phyloP scores from a whole-genome alignment of 2,113 vertebrate genomes.

The Cairina moschata region DNA sequence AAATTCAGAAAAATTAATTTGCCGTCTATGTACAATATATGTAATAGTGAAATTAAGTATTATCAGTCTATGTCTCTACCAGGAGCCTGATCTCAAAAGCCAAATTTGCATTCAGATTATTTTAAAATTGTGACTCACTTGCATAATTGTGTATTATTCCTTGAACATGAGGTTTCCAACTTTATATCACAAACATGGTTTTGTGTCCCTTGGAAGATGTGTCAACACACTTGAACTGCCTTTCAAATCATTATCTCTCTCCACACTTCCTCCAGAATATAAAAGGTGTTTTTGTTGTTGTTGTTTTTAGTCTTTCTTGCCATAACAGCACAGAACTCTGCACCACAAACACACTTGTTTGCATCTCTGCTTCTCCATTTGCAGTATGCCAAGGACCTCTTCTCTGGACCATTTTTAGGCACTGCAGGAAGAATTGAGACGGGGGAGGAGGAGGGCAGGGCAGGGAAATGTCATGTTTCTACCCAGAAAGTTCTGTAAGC shows the following conservation, averaged over 20 bases:
- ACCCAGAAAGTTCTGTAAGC: neutral
- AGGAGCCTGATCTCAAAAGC: neutral
- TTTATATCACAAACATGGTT: neutral
- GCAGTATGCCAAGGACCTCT: neutral
- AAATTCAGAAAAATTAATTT: neutral
- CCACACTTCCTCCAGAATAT: neutral
- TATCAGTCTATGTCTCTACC: neutral
- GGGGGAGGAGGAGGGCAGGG: too few species aligned
- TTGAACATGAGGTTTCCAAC: neutral
- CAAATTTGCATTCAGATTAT: neutral
- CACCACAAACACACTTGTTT: neutral
- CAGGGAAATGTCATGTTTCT: neutral
- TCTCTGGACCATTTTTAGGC: neutral
- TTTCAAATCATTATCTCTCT: neutral
- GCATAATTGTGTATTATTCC: too few species aligned
- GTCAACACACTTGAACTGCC: neutral
- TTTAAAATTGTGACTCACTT: neutral
- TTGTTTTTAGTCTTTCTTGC: neutral
- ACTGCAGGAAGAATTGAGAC: neutral
- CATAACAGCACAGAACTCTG: neutral
- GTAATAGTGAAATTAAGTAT: neutral
- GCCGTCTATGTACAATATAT: neutral
- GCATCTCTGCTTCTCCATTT: neutral
- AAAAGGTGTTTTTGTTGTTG: neutral
- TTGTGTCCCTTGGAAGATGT: neutral